Conservation (phyloP, 2,888 invertebrate genomes). For the Scaptodrosophila latifasciaeformis region DNA sequence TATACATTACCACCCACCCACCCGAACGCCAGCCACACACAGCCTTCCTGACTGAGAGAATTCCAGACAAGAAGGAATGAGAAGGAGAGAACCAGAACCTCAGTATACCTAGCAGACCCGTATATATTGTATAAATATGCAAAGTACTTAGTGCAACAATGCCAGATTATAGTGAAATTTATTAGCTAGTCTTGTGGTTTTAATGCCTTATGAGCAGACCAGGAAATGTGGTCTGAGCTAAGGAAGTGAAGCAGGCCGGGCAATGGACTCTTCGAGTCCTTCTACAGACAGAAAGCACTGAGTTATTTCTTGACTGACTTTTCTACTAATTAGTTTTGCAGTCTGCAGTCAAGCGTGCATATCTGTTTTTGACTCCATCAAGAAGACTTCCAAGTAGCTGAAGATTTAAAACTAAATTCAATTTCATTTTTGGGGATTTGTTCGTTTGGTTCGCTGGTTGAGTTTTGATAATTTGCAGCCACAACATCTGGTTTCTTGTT, state of each 20-base stretch:
- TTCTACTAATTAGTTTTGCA: slow-evolving; percentile 51
- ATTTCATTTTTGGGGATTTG: slow-evolving; percentile 14
- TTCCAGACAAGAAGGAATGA: too few relatives aligned
- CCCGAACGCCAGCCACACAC: neutral
- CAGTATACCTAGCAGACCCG: neutral
- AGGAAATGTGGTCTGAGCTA: slow-evolving; percentile 19
- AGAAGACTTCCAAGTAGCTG: slow-evolving; percentile 21
- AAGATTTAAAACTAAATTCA: slow-evolving; percentile 31
- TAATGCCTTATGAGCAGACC: slow-evolving; percentile 31
- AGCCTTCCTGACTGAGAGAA: neutral
- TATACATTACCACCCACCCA: neutral
- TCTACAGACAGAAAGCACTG: slow-evolving; percentile 1
- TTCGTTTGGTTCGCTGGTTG: neutral
- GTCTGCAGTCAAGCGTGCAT: slow-evolving; percentile 28
- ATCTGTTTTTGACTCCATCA: slow-evolving; percentile 10
- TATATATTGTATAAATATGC: slow-evolving; percentile 63
- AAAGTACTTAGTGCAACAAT: slow-evolving; percentile 68
- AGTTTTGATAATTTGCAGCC: neutral
- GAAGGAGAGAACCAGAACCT: too few relatives aligned
- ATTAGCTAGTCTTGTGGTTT: slow-evolving; percentile 54
- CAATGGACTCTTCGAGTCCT: too few relatives aligned
- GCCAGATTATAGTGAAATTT: slow-evolving; percentile 64
- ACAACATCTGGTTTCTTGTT: neutral
- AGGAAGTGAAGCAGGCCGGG: neutral
- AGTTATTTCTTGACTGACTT: slow-evolving; percentile 34